These are phyloP conservation scores for Lysiphlebus fabarum DNA, from an alignment of 1,140 invertebrate genomes.

Conservation along the genomic window DNA sequence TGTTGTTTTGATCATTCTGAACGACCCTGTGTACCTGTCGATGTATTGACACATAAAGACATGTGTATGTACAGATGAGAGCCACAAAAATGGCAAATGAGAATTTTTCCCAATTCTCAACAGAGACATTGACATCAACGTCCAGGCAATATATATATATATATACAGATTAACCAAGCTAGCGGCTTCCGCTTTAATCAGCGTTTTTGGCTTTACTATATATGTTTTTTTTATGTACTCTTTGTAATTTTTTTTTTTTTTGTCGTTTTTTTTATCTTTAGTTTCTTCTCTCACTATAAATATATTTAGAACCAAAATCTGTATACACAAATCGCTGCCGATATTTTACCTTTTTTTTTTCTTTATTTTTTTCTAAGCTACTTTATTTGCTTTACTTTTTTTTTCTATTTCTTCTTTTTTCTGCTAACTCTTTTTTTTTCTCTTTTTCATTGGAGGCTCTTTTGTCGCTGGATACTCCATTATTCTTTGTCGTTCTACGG, in stretches of 20 bases:
- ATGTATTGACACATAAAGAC: too few species aligned
- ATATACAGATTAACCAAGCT: too few species aligned
- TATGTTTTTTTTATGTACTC: not conserved
- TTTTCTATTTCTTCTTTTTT: not conserved
- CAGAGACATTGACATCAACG: not conserved
- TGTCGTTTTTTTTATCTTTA: not conserved
- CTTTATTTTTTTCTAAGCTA: not conserved
- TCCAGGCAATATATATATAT: not conserved
- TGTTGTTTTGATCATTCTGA: too few species aligned
- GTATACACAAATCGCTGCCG: constrained; percentile 11
- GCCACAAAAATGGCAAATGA: not conserved
- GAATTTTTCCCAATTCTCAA: not conserved
- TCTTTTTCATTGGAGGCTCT: constrained; percentile 13
- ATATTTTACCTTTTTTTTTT: constrained; percentile 9
- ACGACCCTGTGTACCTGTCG: too few species aligned
- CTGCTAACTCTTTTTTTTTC: not conserved
- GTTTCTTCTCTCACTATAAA: too few species aligned
- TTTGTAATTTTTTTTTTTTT: not conserved
- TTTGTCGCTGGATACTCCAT: constrained; percentile 13
- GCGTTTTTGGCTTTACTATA: constrained; percentile 13
- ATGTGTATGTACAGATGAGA: too few species aligned
- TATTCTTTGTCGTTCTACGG: constrained; percentile 18
- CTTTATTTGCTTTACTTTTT: not conserved
- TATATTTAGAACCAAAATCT: not conserved
- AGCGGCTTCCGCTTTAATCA: constrained; percentile 20